Base-by-base conservation (phyloP, 2,888 invertebrate species). In the Cataglyphis rosenhaueri region DNA sequence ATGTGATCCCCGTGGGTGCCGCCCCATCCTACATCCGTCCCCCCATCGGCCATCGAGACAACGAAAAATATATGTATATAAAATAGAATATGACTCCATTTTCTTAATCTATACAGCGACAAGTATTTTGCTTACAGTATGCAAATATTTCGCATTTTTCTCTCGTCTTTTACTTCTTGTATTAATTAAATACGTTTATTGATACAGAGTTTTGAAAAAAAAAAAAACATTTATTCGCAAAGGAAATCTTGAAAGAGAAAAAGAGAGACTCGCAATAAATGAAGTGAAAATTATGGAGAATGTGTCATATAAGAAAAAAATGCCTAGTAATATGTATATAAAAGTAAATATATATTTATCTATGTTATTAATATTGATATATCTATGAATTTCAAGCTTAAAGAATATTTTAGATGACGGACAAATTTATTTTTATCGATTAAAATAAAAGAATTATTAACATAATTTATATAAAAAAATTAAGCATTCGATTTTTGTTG, bases 1-100 rank as follows among this genome's bases (percentile, higher is more conserved):
- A 59, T 61, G 35, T 35, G 62, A 84, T 74, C 74, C 84, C 55
- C 75, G 82, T 82, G 83, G 70, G 64, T 61, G 25, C 55, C 61
- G 32, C 48, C n/a, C 32, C 57, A 21, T 25, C 68, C 41, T 57
- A 78, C 68, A 78, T 78, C 70, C 57, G 78, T 44, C 21, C 21
- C 29, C 68, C 65, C 32, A 32, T 18, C 18, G 62, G 10, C 25
- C 65, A 44, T 12, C 75, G 38, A 38, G 32, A 57, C 57, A n/a
- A 25, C 9, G 65, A 38, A 18, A 29, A 5, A 65, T 25, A 44
- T 44, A 44, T 12, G 18, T 18, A 48, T 48, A 18, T 18, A 18
- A 1, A 48, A 18, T 48, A 48, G 18, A 15, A 44, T 44, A 44
- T 4, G 44, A 44, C 0, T 18, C 5, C 1, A 44, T 44, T 44